Evolutionary conservation across 2,888 invertebrate species (phyloP).

Genomic region (Drosophila mayaguana): DNA sequence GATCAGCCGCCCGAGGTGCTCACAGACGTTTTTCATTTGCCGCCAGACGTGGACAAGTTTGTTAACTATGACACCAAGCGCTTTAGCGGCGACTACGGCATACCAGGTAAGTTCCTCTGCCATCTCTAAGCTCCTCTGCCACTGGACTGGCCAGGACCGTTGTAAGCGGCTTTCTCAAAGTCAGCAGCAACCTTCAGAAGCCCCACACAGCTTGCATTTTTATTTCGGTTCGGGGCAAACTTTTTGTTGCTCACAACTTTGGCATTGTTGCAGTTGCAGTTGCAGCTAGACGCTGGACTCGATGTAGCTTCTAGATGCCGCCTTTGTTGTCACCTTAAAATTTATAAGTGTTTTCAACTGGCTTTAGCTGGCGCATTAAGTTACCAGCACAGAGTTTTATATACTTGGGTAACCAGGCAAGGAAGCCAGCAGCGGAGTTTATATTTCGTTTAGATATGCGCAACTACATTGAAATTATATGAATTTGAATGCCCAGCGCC

Average conservation of each 20-base stretch:
- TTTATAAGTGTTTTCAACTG: constrained; percentile 71
- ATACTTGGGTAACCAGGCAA: constrained; percentile 38
- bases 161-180: constrained; percentile 23
- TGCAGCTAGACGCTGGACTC: constrained; percentile 4
- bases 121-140: neutral
- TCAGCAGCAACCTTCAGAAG: constrained; percentile 39
- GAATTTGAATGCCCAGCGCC: constrained; percentile 22
- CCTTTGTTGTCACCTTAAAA: constrained; percentile 44
- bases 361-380: constrained; percentile 56
- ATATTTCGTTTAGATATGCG: constrained; percentile 58
- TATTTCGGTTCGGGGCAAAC: constrained; percentile 40
- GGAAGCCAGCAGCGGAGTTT: constrained; percentile 36
- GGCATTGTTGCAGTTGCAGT: constrained; percentile 39
- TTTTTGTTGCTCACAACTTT: constrained; percentile 63
- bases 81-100: constrained; percentile 90
- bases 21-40: constrained; percentile 91
- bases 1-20: constrained; percentile 89
- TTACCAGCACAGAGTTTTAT: constrained; percentile 26
- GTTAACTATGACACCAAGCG: constrained; percentile 87
- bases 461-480: constrained; percentile 65
- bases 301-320: constrained; percentile 17
- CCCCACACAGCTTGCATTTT: constrained; percentile 46
- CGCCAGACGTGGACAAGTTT: constrained; percentile 88
- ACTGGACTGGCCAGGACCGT: constrained; percentile 28
- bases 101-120: constrained; percentile 86